Base-by-base conservation (phyloP, 53 echinoderm and acorn worm species). In the Paelopatides confundens region DNA sequence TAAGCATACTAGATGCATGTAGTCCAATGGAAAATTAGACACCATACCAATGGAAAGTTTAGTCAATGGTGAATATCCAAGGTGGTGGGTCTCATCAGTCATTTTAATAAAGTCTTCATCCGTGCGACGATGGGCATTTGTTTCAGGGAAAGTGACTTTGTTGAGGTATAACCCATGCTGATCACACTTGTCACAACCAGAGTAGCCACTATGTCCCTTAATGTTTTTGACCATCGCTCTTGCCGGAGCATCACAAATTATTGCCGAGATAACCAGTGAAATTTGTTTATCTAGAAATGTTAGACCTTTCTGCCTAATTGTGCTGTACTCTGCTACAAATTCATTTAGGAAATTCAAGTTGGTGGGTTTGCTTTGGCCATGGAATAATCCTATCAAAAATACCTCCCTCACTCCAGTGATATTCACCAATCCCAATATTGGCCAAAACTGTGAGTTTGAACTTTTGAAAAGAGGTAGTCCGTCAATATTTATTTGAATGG, bases 1-100 rank as follows among this genome's bases (percentile, higher is more conserved):
- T 26, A 93, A 69, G 82, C 86, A 86, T 3, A 93, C 86, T 48
- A 93, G 85, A 38, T 93, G 93, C 93, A 93, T 93, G 46, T 86
- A 82, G 63, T 93, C 93, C 35, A 82, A 63, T 15, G 90, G 93
- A 51, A 93, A 89, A 24, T 58, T 58, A 15, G 85, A 66, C n/a
- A 93, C 87, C 86, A 93, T 81, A 37, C 82, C 90, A 35, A 90
- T 28, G 17, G 52, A 30, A 48, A 93, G 64, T 9, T 82, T 35
- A 3, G 63, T 86, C 69, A 90, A 66, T 15, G 93, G 89, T 47
- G 49, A 82, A 38, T 63, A 82, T 10, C 83, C 82, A 39, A 40
- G 18, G 70, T 93, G 89, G 82, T 89, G 93, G 11, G 71, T 82
- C 33, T 71, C 67, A 28, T 93, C 40, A 30, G 51, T 53, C 74